Evolutionary conservation across 2,888 invertebrate genomes (phyloP).

Genomic region (Ryuthela nishihirai): DNA sequence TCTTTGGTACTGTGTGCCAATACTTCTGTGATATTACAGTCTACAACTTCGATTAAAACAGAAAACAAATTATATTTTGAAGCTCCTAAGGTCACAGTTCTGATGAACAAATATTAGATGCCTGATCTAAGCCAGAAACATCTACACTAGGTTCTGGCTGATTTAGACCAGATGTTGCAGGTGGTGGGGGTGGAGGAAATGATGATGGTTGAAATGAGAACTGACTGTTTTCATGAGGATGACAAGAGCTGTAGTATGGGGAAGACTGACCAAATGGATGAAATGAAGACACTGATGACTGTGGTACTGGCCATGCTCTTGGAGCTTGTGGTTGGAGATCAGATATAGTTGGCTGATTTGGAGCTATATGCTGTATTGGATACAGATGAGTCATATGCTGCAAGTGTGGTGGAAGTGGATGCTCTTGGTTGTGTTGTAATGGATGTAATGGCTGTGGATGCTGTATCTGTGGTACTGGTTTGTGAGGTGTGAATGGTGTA

Average conservation of each 20-base stretch:
- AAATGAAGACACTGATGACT: conserved; percentile 31
- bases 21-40: no score
- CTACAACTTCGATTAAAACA: no score
- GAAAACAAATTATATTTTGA: neutral
- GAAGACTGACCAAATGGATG: conserved; percentile 38
- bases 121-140: conserved; percentile 18
- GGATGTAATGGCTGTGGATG: conserved; percentile 36
- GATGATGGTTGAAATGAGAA: conserved; percentile 35
- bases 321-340: conserved; percentile 32
- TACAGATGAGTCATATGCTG: conserved; percentile 31
- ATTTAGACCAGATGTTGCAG: conserved; percentile 13
- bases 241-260: conserved; percentile 30
- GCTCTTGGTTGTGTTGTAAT: conserved; percentile 31
- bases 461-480: conserved; percentile 25
- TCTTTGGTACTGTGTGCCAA: conserved; percentile 9
- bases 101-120: conserved; percentile 19
- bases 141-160: conserved; percentile 24
- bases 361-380: conserved; percentile 16
- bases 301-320: conserved; percentile 33
- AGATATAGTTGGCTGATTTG: conserved; percentile 14
- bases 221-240: conserved; percentile 35
- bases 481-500: conserved; percentile 23
- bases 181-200: conserved; percentile 21
- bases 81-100: conserved; percentile 16
- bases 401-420: conserved; percentile 24